Conservation (phyloP, 2,797 vertebrate species). For the Acipenser ruthenus region DNA sequence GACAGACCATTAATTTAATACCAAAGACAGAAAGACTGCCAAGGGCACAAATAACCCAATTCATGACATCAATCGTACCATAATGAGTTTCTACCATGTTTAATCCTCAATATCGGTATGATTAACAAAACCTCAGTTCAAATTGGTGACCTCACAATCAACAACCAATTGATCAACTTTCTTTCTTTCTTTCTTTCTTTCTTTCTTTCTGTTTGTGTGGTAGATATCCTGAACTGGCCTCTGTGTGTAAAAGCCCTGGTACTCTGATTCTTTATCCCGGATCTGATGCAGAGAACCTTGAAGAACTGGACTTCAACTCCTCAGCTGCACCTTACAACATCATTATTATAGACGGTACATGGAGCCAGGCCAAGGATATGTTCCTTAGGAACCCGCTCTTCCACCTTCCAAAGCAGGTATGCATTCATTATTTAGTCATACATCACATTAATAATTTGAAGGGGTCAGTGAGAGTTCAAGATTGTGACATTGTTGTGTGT, state of each 20-base stretch:
- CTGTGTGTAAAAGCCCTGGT: conserved; percentile 69
- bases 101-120: too few species aligned
- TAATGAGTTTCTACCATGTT: too few species aligned
- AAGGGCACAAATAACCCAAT: too few species aligned
- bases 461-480: too few species aligned
- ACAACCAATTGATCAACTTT: not conserved
- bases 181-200: not conserved
- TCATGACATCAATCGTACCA: too few species aligned
- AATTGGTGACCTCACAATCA: not conserved
- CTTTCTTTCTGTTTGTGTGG: not conserved
- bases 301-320: conserved; percentile 63
- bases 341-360: conserved; percentile 93
- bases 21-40: too few species aligned
- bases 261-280: conserved; percentile 90
- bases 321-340: conserved; percentile 57
- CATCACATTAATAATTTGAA: not conserved
- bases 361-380: conserved; percentile 97
- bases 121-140: too few species aligned
- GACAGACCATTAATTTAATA: too few species aligned
- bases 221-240: conserved; percentile 82
- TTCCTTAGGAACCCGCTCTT: conserved; percentile 91
- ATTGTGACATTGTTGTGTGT: too few species aligned
- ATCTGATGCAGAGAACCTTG: conserved; percentile 77
- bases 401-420: conserved; percentile 82
- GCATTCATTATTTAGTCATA: conserved; percentile 1